Conservation (phyloP, 2,113 vertebrate genomes). For the Grallaria varia region DNA sequence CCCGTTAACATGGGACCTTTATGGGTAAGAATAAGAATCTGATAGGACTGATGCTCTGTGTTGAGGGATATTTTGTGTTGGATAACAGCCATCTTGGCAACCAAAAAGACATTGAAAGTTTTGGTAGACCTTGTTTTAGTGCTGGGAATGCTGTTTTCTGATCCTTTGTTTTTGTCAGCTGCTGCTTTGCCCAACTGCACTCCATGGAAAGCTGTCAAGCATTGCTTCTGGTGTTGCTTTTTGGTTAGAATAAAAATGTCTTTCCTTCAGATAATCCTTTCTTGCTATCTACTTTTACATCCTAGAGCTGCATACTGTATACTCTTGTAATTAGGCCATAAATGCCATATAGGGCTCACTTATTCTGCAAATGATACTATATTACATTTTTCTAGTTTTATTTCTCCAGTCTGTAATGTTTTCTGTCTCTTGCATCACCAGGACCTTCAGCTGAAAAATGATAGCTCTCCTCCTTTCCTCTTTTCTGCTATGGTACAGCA, state of each 20-base stretch:
- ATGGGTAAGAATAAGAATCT: conserved; percentile 78
- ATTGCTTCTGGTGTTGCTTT: not conserved
- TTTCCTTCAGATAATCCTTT: not conserved
- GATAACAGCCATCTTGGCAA: not conserved
- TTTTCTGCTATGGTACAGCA: not conserved
- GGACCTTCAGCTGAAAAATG: not conserved
- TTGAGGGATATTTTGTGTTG: not conserved
- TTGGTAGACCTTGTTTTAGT: not conserved
- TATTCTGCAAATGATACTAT: not conserved
- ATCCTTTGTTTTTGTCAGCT: not conserved
- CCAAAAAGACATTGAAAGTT: not conserved
- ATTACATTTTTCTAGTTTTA: not conserved
- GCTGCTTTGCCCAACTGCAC: not conserved
- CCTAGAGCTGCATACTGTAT: not conserved
- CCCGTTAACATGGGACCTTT: conserved; percentile 89
- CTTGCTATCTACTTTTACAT: not conserved
- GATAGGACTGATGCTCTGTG: not conserved
- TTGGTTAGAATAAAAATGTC: not conserved
- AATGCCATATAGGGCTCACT: not conserved
- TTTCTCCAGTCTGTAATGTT: not conserved
- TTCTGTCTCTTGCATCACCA: not conserved
- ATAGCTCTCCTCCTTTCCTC: not conserved
- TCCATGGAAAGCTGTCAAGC: not conserved
- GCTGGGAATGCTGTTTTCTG: not conserved
- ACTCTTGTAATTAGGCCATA: not conserved